These are phyloP conservation scores for Dasypolia templi DNA, from an alignment of 2,888 invertebrate genomes.

Conservation along the genomic window DNA sequence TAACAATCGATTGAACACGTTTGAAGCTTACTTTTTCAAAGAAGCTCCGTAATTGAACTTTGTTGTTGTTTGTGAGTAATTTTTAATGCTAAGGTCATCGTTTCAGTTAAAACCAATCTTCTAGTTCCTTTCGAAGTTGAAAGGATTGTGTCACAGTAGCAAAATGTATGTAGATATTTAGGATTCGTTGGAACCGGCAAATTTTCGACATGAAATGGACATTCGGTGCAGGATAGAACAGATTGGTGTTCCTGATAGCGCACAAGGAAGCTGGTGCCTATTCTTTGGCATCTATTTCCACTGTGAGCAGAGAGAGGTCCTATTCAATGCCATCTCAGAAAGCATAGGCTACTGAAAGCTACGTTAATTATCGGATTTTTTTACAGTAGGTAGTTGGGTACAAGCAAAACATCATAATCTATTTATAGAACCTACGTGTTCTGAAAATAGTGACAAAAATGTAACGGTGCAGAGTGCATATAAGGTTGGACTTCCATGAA, in stretches of 20 bases:
- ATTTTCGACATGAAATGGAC: neutral
- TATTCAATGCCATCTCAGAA: neutral
- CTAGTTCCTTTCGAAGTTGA: neutral
- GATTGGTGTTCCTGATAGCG: neutral
- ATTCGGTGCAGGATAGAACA: neutral
- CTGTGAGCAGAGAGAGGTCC: too few relatives aligned
- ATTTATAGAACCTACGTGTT: conserved; percentile 42
- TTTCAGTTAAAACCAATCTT: conserved; percentile 10
- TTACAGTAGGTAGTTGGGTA: neutral
- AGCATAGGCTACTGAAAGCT: too few relatives aligned
- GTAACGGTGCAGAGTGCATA: conserved; percentile 32
- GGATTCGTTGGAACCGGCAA: neutral
- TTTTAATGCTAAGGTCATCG: conserved; percentile 11
- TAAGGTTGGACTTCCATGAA: conserved; percentile 76
- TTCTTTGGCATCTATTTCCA: too few relatives aligned
- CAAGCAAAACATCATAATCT: conserved; percentile 5
- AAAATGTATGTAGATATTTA: neutral
- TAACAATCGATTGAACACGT: conserved; percentile 1
- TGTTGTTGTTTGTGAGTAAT: conserved; percentile 4
- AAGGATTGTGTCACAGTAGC: neutral
- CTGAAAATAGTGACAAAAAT: conserved; percentile 32
- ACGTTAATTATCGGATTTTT: neutral
- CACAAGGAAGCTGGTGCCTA: neutral
- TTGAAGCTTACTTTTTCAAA: neutral
- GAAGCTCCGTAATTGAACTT: conserved; percentile 17